Evolutionary conservation across 2,888 invertebrate genomes (phyloP).

Genomic region (Cryptocheilus praepositus): DNA sequence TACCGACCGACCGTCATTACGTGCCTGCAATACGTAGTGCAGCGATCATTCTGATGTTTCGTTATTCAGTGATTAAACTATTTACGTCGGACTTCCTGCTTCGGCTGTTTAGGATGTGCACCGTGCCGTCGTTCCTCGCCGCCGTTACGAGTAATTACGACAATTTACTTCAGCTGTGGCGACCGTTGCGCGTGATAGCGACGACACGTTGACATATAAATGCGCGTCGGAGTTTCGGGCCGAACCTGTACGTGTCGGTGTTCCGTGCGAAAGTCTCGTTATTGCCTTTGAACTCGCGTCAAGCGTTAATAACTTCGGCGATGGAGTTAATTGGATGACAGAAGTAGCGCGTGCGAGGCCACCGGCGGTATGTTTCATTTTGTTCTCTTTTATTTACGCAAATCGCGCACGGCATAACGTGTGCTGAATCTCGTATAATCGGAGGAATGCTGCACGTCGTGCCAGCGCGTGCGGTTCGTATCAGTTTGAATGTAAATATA

Average conservation of each 20-base stretch:
- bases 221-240: neutral
- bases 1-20: conserved; percentile 38
- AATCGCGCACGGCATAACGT: no score
- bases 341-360: conserved; percentile 13
- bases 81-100: conserved; percentile 44
- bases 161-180: conserved; percentile 30
- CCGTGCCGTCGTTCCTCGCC: conserved; percentile 28
- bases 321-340: conserved; percentile 46
- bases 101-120: conserved; percentile 43
- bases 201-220: conserved; percentile 21
- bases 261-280: conserved; percentile 10
- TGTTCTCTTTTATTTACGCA: no score
- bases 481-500: no score
- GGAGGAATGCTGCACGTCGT: no score
- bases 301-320: conserved; percentile 3
- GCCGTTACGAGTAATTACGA: conserved; percentile 34
- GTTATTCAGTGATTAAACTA: conserved; percentile 41
- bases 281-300: conserved; percentile 5
- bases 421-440: no score
- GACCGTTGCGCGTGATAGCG: conserved; percentile 18
- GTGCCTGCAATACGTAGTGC: neutral
- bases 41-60: conserved; percentile 6
- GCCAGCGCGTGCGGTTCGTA: no score
- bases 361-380: conserved; percentile 26
- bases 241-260: conserved; percentile 4